Percentiles rank a stretch among this genome's conserved stretches.
phyloP scores from a whole-genome alignment of 2,797 vertebrate species.

The Coluber constrictor region DNA sequence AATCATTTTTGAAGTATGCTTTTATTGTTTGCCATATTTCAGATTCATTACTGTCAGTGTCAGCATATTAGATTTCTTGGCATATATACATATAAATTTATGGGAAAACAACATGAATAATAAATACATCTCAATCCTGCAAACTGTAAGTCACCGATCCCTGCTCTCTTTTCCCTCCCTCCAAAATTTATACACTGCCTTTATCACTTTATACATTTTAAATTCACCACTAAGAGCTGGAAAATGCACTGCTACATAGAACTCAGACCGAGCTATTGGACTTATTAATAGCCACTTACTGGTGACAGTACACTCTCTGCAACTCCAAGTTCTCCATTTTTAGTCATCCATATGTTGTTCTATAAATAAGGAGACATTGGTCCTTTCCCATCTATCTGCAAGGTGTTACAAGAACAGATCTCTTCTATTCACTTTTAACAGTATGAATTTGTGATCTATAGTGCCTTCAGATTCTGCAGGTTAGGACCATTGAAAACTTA shows the following conservation, averaged over 20 bases:
- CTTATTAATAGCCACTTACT: background rate
- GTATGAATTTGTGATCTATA: background rate
- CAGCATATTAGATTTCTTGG: conserved; percentile 19
- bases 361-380: background rate
- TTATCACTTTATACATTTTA: conserved; percentile 8
- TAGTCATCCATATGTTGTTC: background rate
- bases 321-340: background rate
- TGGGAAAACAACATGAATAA: conserved; percentile 18
- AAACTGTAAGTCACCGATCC: background rate
- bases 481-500: background rate
- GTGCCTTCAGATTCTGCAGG: background rate
- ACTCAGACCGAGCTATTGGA: background rate
- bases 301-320: background rate
- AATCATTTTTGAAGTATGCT: conserved; percentile 26
- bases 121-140: background rate
- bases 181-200: conserved; percentile 14
- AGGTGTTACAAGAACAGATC: background rate
- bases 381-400: background rate
- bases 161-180: background rate
- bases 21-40: conserved; percentile 36
- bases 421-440: background rate
- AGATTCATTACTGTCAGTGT: conserved; percentile 8
- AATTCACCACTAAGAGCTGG: background rate
- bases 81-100: conserved; percentile 6
- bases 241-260: background rate